Evolutionary conservation across 2,888 invertebrate genomes (phyloP).

Genomic region (Clanis bilineata): DNA sequence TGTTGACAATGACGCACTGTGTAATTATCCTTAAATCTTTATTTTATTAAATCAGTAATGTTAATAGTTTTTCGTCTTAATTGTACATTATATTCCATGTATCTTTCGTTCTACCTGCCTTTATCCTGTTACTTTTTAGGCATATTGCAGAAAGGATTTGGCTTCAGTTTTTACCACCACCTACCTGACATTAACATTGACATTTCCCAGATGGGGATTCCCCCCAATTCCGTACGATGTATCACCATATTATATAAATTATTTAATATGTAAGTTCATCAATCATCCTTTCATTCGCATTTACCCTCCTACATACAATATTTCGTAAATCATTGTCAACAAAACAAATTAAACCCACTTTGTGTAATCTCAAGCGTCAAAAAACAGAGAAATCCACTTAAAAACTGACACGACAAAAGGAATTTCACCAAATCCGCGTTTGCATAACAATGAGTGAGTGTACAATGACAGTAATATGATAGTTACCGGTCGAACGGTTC

Average conservation of each 20-base stretch:
- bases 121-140: too few species aligned
- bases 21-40: not conserved
- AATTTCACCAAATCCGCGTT: conserved; percentile 12
- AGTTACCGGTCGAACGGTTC: conserved; percentile 41
- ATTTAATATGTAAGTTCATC: too few species aligned
- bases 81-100: not conserved
- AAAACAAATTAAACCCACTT: not conserved
- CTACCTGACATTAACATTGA: too few species aligned
- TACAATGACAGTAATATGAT: conserved; percentile 27
- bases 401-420: conserved; percentile 7
- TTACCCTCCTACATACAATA: not conserved
- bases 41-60: not conserved
- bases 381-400: conserved; percentile 4
- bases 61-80: not conserved
- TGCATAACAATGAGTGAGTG: conserved; percentile 23
- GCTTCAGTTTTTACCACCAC: too few species aligned
- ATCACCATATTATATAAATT: too few species aligned
- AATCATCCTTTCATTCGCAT: not conserved
- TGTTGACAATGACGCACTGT: not conserved
- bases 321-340: not conserved
- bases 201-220: too few species aligned
- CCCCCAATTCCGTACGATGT: too few species aligned
- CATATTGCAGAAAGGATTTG: too few species aligned
- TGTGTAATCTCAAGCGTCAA: not conserved
- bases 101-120: not conserved